A percentile compares a stretch with the other conserved stretches of the same genome.
These are phyloP conservation scores for Drosophila teissieri DNA, from an alignment of 1,140 invertebrate genomes.

Conservation along the genomic window DNA sequence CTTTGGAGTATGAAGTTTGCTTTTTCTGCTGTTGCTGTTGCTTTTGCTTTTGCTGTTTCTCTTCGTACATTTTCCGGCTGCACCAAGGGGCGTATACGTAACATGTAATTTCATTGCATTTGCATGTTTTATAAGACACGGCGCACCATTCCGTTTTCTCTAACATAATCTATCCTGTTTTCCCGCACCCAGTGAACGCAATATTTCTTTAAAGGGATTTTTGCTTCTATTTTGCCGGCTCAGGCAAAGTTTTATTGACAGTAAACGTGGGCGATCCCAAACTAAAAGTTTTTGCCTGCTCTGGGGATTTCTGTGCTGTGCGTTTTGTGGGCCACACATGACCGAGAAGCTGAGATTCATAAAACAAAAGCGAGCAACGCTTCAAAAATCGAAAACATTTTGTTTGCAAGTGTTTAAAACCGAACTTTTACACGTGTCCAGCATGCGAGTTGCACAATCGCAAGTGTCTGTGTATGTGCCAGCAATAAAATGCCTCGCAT, in stretches of 20 bases:
- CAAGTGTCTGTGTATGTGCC: constrained; percentile 2
- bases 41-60: constrained; percentile 2
- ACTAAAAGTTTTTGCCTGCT: constrained; percentile 71
- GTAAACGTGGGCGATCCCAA: constrained; percentile 76
- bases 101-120: constrained; percentile 82
- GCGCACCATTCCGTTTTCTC: constrained; percentile 6
- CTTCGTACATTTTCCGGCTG: constrained; percentile 35
- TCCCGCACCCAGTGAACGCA: constrained; percentile 18
- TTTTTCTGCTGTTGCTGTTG: constrained; percentile 6
- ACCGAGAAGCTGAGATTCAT: constrained; percentile 61
- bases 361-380: constrained; percentile 64
- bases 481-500: constrained; percentile 49
- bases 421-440: constrained; percentile 78
- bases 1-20: constrained; percentile 53
- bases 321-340: constrained; percentile 12
- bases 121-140: constrained; percentile 71
- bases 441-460: constrained; percentile 56
- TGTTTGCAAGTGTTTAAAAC: constrained; percentile 79
- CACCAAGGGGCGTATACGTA: constrained; percentile 75
- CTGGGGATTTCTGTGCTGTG: constrained; percentile 59
- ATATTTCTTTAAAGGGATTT: constrained; percentile 25
- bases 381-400: constrained; percentile 65
- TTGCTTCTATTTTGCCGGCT: constrained; percentile 54
- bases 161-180: constrained; percentile 58
- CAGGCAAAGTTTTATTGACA: constrained; percentile 78